Evolutionary conservation across 1,140 invertebrate species (phyloP).

Genomic region (Drosophila trapezifrons): DNA sequence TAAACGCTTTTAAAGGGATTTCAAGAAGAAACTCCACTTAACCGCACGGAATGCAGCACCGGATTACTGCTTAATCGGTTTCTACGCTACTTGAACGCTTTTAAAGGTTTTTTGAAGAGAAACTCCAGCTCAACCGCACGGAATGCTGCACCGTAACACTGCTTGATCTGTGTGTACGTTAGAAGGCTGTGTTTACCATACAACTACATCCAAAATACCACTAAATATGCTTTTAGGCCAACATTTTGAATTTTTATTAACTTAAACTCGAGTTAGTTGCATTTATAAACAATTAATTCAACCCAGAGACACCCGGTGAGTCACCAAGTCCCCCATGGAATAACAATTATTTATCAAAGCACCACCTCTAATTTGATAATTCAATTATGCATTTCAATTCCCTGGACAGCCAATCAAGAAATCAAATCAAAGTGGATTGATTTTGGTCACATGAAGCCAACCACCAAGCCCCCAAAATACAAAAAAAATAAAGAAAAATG

Average conservation of each 20-base stretch:
- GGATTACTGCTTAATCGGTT: too few species aligned
- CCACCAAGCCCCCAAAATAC: slow-evolving; percentile 22
- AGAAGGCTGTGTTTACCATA: not conserved
- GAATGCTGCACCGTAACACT: not conserved
- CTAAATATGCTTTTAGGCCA: not conserved
- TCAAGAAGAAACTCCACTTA: too few species aligned
- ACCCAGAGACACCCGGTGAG: slow-evolving; percentile 8
- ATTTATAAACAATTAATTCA: slow-evolving; percentile 12
- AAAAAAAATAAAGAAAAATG: slow-evolving; percentile 38
- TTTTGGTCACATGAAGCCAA: slow-evolving; percentile 44
- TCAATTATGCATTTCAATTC: slow-evolving; percentile 70
- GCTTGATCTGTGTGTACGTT: too few species aligned
- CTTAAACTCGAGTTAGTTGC: slow-evolving; percentile 8
- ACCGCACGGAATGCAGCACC: too few species aligned
- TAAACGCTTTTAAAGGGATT: too few species aligned
- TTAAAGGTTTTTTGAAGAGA: not conserved
- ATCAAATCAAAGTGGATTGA: slow-evolving; percentile 67
- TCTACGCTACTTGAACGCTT: too few species aligned
- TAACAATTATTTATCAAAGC: slow-evolving; percentile 52
- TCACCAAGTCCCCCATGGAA: slow-evolving; percentile 25
- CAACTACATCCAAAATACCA: not conserved
- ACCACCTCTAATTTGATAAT: slow-evolving; percentile 71
- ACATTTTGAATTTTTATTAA: not conserved
- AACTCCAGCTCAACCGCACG: not conserved
- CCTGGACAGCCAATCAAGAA: slow-evolving; percentile 76